Base-by-base conservation (phyloP, 2,113 vertebrate genomes). In the Passer domesticus region DNA sequence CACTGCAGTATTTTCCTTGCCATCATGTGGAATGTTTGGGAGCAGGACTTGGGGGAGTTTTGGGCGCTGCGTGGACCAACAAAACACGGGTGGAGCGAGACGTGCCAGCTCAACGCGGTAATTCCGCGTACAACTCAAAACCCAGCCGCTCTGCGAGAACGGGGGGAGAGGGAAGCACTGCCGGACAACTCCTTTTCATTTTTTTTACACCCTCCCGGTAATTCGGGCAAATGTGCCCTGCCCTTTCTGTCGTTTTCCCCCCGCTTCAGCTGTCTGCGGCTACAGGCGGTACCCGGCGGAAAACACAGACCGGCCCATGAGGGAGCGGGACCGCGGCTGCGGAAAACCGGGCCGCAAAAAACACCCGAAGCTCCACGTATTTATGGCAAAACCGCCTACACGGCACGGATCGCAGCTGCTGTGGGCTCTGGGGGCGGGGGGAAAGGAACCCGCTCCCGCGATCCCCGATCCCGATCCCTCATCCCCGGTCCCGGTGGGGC, bases 341-440 rank as follows among this genome's bases (percentile, higher is more conserved):
- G 13, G 55, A 53, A 68, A 53, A n/a, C 13, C 6, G 19, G 20
- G 11, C 5, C 1, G 15, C 2, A 21, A 6, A 18, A 10, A 25
- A 46, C 2, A 8, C 10, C 8, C 30, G 4, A 55, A 43, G 12
- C 43, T 74, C 25, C 8, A 5, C 16, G 12, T 27, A 41, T 60
- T 27, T 25, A 41, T 18, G 5, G 31, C 31, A 7, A 13, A 5
- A 7, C 22, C 3, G 14, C 7, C 30, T 4, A 2, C 2, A 17
- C 4, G 10, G 43, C 1, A 18, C 0, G 41, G n/a, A 4, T 3
- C 1, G 24, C 43, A 3, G 7, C 1, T 9, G n/a, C 28, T 2
- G 66, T 0, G 20, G 41, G 21, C 25, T 12, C 25, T 17, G 20
- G 14, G 12, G n/a, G 1, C 16, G 55, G 33, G 6, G 7, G 10